Evolutionary conservation across 1,140 invertebrate species (phyloP), one percentile per base, ranked within the genome.

Genomic region (Saccostrea glomerata): DNA sequence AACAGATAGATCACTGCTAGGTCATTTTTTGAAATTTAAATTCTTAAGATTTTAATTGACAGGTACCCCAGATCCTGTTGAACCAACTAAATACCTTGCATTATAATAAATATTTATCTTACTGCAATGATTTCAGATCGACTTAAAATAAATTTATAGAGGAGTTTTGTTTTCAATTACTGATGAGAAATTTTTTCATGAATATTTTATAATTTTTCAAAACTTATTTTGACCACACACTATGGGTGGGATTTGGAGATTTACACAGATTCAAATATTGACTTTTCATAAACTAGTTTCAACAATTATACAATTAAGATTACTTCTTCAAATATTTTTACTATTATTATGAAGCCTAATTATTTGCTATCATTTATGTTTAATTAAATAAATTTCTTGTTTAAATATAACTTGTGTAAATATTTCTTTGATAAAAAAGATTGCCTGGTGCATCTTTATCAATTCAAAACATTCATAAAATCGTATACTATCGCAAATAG

Each of bases 361-460:
- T 36, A 25, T 73, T 15, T 73, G 47, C 25, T 36, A 73, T 30
- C 66, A 30, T 73, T 73, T 9, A 30, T 73, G 30, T 13, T 73
- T 25, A 25, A 36, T 30, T 36, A 73, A 73, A 25, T 73, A 30
- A 30, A 73, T 73, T 25, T 13, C 2, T 9, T 36, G 30, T 5
- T 73, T 73, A 73, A 47, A 73, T 73, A 73, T 30, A 73, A 30
- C 23, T 25, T 73, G 11, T 30, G 25, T 30, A 73, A 73, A 73
- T 12, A 73, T 73, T 30, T 30, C 70, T 73, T 30, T 73, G 25
- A 73, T 73, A 73, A 13, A 73, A 73, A 30, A 30, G 70, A 30
- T 73, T 30, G 30, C 70, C 25, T 25, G 70, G 70, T 73, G 25
- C 23, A 73, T 73, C 58, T 63, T 63, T 63, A n/a, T 63, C 58